Conservation (phyloP, 2,888 invertebrate genomes). For the Coenonympha glycerion region DNA sequence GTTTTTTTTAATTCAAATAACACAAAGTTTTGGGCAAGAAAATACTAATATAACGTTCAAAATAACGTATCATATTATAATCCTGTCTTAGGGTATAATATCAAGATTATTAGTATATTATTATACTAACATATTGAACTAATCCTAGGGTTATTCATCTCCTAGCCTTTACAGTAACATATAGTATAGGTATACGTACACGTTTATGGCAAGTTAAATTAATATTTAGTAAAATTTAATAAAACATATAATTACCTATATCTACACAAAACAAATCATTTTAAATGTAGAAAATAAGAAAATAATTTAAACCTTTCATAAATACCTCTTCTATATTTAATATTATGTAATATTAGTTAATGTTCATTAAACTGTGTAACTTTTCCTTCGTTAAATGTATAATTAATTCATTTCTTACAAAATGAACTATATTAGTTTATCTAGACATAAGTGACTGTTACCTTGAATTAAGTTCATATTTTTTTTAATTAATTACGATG, state of each 20-base stretch:
- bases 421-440: neutral
- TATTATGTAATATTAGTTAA: neutral
- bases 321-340: slow-evolving; percentile 3
- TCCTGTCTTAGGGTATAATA: no score
- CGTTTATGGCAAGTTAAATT: slow-evolving; percentile 53
- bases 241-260: slow-evolving; percentile 30
- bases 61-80: no score
- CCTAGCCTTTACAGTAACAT: no score
- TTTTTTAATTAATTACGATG: no score
- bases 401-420: neutral
- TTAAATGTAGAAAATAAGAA: slow-evolving; percentile 12
- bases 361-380: neutral
- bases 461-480: no score
- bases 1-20: no score
- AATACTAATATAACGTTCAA: no score
- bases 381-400: neutral
- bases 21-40: no score
- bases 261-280: slow-evolving; percentile 17
- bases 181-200: neutral
- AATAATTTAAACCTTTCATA: neutral
- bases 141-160: no score
- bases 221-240: slow-evolving; percentile 40
- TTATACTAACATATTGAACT: no score
- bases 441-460: neutral
- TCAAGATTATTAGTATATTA: no score